These are phyloP conservation scores for Neoseiulus cucumeris DNA, from an alignment of 1,140 invertebrate genomes.

Conservation along the genomic window DNA sequence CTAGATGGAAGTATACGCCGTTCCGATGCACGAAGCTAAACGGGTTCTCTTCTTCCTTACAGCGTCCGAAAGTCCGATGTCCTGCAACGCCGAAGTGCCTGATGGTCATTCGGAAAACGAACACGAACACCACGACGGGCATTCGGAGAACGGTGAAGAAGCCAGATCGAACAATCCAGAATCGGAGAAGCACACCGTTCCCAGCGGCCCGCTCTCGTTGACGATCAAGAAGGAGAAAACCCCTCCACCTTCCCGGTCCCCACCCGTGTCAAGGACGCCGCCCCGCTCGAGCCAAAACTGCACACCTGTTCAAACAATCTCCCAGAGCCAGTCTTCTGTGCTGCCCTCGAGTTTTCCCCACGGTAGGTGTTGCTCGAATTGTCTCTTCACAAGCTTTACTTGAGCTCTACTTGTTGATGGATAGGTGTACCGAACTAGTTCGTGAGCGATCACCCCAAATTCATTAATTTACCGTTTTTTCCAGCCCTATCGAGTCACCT, in stretches of 20 bases:
- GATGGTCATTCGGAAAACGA: constrained; percentile 4
- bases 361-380: background rate
- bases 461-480: background rate
- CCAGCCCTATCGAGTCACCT: background rate
- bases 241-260: background rate
- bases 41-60: no score
- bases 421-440: background rate
- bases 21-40: no score
- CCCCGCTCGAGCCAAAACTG: constrained; percentile 5
- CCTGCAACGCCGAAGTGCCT: constrained; percentile 1
- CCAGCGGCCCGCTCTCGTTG: background rate
- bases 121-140: background rate
- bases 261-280: constrained; percentile 9
- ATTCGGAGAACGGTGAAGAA: background rate
- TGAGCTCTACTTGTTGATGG: background rate
- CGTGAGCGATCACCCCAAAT: background rate
- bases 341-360: background rate
- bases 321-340: background rate
- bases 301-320: constrained; percentile 6
- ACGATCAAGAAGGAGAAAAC: constrained; percentile 8
- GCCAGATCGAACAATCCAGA: background rate
- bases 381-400: background rate
- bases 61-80: constrained; percentile 9
- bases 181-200: background rate
- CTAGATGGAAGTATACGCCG: no score